Base-by-base conservation (phyloP, 1,140 invertebrate genomes). In the Galendromus occidentalis region DNA sequence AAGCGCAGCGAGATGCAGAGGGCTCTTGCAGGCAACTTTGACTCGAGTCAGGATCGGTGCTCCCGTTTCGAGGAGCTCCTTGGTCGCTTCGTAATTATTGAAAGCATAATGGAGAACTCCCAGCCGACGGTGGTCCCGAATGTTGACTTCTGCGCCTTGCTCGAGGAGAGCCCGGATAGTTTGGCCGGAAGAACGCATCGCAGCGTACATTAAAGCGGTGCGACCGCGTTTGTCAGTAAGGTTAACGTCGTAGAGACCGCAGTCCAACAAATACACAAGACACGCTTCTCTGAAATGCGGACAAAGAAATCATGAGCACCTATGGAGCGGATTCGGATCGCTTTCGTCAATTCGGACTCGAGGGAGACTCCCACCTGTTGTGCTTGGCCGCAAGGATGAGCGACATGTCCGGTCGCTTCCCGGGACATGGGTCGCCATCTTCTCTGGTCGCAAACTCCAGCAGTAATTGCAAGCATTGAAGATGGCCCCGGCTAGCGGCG, bases 71-170 rank as follows among this genome's bases (percentile, higher is more conserved):
- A 59, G 33, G 25, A 59, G 22, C 51, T 59, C 51, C 14, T 33
- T 25, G 22, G 51, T 59, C 51, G 51, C 51, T 25, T 59, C 51
- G 14, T 25, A 22, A 59, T 59, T 59, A 25, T 59, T 59, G 51
- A 59, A 59, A 25, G 51, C 51, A 25, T 59, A 59, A 22, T 59
- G 51, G 25, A 59, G 51, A 29, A 59, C 51, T 17, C 51, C 51
- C 14, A 59, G 22, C 14, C 51, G n/a, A 1, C 51, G 51, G 20
- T 59, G 25, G 51, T 59, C 51, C 25, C 51, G 51, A 14, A 59
- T n/a, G 14, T 33, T 25, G 22, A 59, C 51, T 6, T 59, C 51
- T 25, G 17, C 51, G 22, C 51, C 51, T 59, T 59, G 51, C 20
- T 59, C 22, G 25, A 59, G 33, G 17, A 59, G 51, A 33, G 51